Conservation (phyloP, 2,888 invertebrate genomes). For the Saturnia pavonia region DNA sequence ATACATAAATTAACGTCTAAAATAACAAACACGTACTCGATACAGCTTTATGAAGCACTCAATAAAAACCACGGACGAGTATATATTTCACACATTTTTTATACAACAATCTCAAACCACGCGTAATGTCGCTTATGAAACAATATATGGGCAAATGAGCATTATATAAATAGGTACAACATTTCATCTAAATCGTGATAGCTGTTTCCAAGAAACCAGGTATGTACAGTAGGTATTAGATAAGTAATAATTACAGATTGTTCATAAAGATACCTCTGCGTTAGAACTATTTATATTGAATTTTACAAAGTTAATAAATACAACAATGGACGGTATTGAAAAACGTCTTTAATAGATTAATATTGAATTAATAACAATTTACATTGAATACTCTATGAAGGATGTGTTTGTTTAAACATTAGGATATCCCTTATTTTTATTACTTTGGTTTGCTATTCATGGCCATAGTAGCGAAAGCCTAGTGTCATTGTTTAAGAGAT, state of each 20-base stretch:
- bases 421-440: slow-evolving; percentile 22
- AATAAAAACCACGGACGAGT: not conserved
- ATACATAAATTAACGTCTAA: not conserved
- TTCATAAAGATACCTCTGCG: not conserved
- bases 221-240: too few species aligned
- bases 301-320: not conserved
- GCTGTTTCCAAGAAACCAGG: too few species aligned
- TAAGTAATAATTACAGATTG: too few species aligned
- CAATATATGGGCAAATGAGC: too few species aligned
- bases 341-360: not conserved
- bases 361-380: not conserved
- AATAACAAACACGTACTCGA: not conserved
- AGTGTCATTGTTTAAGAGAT: slow-evolving; percentile 76
- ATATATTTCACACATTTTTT: too few species aligned
- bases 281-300: not conserved
- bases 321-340: not conserved
- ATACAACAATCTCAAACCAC: too few species aligned
- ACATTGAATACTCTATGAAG: slow-evolving; percentile 15
- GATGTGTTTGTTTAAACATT: slow-evolving; percentile 2
- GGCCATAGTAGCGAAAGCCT: slow-evolving; percentile 54
- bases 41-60: not conserved
- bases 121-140: too few species aligned
- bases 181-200: too few species aligned
- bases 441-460: slow-evolving; percentile 32
- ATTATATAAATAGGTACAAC: too few species aligned